Conservation (phyloP, 2,113 vertebrate genomes). For the Epinephelus cyanopodus region DNA sequence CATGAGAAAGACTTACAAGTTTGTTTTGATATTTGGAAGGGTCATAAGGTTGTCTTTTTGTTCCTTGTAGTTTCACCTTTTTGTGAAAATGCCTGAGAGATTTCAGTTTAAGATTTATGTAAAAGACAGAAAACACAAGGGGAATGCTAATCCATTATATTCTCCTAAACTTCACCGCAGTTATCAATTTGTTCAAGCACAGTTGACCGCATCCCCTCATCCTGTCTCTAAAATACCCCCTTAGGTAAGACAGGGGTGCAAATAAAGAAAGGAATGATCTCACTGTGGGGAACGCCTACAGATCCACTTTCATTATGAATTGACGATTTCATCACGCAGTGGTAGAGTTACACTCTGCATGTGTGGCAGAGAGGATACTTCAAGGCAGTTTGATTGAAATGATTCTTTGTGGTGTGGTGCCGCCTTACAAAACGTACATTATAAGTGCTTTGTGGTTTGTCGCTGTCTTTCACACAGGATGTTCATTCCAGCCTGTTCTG, state of each 20-base stretch:
- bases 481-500: slow-evolving; percentile 13
- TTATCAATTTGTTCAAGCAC: slow-evolving; percentile 11
- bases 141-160: neutral
- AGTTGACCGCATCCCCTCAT: slow-evolving; percentile 29
- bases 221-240: slow-evolving; percentile 8
- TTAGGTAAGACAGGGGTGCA: slow-evolving; percentile 21
- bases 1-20: slow-evolving; percentile 48
- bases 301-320: slow-evolving; percentile 66
- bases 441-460: slow-evolving; percentile 53
- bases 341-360: slow-evolving; percentile 49
- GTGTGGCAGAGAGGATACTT: slow-evolving; percentile 38
- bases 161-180: neutral
- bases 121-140: neutral
- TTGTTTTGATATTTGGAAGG: slow-evolving; percentile 37
- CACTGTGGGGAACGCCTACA: slow-evolving; percentile 46
- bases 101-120: slow-evolving; percentile 2
- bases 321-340: slow-evolving; percentile 56
- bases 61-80: slow-evolving; percentile 12
- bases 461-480: slow-evolving; percentile 17
- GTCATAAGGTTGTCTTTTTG: slow-evolving; percentile 26
- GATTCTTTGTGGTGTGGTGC: slow-evolving; percentile 16
- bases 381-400: slow-evolving; percentile 34
- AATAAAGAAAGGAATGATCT: slow-evolving; percentile 60
- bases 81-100: slow-evolving; percentile 7
- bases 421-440: slow-evolving; percentile 32